phyloP scores from a whole-genome alignment of 2,797 vertebrate species.

The Pipistrellus pipistrellus region DNA sequence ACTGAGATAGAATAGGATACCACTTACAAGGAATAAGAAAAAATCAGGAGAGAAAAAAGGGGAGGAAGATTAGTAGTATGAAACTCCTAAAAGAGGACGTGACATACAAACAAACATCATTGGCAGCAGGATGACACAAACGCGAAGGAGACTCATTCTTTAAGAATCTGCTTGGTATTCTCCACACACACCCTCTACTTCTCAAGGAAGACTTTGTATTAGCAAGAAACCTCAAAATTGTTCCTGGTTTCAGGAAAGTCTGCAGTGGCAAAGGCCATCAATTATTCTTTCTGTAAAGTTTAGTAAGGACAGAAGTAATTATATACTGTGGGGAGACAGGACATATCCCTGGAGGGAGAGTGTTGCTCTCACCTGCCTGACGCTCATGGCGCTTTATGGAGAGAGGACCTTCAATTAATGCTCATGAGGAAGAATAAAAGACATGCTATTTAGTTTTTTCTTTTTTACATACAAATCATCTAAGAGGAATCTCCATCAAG shows the following conservation, averaged over 20 bases:
- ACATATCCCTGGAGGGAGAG: background rate
- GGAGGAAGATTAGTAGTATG: background rate
- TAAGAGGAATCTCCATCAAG: background rate
- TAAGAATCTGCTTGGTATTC: background rate
- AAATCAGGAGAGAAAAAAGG: background rate
- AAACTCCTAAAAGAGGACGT: background rate
- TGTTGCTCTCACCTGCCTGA: background rate
- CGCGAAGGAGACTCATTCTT: background rate
- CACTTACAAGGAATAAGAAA: conserved; percentile 4
- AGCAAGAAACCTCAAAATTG: conserved; percentile 52
- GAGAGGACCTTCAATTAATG: rapidly evolving
- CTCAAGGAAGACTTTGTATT: conserved; percentile 43
- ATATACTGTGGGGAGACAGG: background rate
- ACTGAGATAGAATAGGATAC: background rate
- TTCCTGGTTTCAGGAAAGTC: background rate
- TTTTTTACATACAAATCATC: background rate
- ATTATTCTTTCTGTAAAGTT: conserved; percentile 28
- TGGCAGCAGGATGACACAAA: background rate
- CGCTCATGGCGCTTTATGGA: background rate
- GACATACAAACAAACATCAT: background rate
- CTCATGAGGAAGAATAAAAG: too few species aligned
- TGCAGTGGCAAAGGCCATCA: conserved; percentile 14
- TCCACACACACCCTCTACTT: background rate
- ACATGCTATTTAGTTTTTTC: rapidly evolving
- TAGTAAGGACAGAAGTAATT: background rate